Conservation (phyloP, 2,113 vertebrate genomes). For the Chaetops frenatus region DNA sequence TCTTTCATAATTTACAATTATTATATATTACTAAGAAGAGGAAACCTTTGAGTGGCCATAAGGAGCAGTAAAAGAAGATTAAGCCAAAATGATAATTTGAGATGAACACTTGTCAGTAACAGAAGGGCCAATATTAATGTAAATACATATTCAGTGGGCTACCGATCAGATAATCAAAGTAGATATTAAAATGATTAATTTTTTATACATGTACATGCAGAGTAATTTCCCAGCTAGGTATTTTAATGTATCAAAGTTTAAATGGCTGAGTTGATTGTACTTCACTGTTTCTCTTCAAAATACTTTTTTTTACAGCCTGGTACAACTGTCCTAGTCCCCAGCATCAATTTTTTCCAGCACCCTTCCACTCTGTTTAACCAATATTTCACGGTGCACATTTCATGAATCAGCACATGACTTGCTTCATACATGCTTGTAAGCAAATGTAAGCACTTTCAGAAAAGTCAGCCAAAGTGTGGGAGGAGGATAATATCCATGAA, state of each 20-base stretch:
- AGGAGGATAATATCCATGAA: background rate
- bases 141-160: background rate
- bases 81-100: background rate
- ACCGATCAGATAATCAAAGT: background rate
- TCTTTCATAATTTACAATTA: background rate
- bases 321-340: background rate
- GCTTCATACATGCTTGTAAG: background rate
- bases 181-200: background rate
- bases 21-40: background rate
- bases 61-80: background rate
- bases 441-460: background rate
- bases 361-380: background rate
- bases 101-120: background rate
- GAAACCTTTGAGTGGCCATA: background rate
- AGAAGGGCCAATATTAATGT: background rate
- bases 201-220: background rate
- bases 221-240: background rate
- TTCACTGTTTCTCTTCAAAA: background rate
- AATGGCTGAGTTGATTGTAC: background rate
- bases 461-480: background rate
- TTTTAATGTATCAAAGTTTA: background rate
- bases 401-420: background rate
- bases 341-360: rapidly evolving
- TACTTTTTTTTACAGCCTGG: background rate
- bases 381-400: background rate